A percentile compares a stretch with the other conserved stretches of the same genome.
These are phyloP conservation scores for Lepus americanus DNA, from an alignment of 2,113 vertebrate genomes.

Conservation along the genomic window DNA sequence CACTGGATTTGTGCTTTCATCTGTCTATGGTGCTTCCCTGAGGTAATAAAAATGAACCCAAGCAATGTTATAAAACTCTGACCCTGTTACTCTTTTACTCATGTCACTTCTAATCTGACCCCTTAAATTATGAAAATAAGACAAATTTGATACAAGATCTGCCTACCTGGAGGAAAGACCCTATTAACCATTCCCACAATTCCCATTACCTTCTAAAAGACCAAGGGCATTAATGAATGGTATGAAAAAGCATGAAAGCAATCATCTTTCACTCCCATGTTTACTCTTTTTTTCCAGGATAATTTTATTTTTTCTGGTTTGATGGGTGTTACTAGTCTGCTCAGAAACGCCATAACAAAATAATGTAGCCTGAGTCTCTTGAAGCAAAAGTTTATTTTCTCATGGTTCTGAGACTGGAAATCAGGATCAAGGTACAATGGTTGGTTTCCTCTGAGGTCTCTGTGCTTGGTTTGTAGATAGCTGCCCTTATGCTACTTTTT, in stretches of 20 bases:
- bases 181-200: neutral
- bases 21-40: neutral
- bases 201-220: neutral
- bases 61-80: neutral
- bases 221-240: neutral
- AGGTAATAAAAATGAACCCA: neutral
- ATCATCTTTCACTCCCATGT: neutral
- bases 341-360: neutral
- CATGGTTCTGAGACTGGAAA: neutral
- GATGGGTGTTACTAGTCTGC: neutral
- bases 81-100: neutral
- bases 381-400: neutral
- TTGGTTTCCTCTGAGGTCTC: neutral
- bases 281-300: neutral
- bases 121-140: neutral
- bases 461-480: neutral
- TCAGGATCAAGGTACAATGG: too few relatives aligned
- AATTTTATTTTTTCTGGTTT: conserved; percentile 9
- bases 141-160: neutral
- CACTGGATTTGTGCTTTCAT: neutral
- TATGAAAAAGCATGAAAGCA: neutral
- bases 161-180: neutral
- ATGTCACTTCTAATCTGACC: neutral
- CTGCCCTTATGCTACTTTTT: neutral
- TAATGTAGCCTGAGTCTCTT: neutral